These are phyloP conservation scores for Pagrus major DNA, from an alignment of 2,113 vertebrate species.

Conservation along the genomic window DNA sequence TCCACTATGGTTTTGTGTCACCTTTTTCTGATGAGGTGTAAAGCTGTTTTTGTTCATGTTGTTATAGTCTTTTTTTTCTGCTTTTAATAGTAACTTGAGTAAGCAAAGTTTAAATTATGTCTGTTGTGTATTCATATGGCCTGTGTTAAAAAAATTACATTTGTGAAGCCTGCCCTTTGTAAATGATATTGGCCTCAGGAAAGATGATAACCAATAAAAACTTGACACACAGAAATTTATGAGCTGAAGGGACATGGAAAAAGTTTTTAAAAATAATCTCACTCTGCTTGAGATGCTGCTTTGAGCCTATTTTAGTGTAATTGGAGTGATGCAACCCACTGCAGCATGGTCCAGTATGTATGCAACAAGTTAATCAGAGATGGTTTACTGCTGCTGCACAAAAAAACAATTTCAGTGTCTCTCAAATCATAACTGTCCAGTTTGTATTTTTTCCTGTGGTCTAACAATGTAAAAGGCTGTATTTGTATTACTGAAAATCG, in stretches of 20 bases:
- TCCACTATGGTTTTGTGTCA: conserved; percentile 50
- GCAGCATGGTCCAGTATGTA: conserved; percentile 18
- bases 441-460: neutral
- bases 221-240: neutral
- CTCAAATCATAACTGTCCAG: neutral
- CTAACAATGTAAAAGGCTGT: neutral
- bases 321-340: conserved; percentile 4
- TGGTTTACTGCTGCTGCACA: neutral
- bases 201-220: neutral
- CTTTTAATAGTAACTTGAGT: conserved; percentile 6
- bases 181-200: neutral
- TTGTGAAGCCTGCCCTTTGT: neutral
- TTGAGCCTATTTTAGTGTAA: neutral
- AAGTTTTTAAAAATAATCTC: neutral
- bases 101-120: neutral
- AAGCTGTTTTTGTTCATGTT: conserved; percentile 4
- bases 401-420: conserved; percentile 11
- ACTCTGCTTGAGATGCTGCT: neutral
- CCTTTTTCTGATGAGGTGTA: conserved; percentile 24
- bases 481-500: conserved; percentile 16
- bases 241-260: neutral
- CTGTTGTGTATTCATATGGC: conserved; percentile 19
- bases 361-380: neutral
- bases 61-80: neutral
- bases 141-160: conserved; percentile 4